These are phyloP conservation scores for Ectemnius continuus DNA, from an alignment of 2,888 invertebrate genomes.

Conservation along the genomic window DNA sequence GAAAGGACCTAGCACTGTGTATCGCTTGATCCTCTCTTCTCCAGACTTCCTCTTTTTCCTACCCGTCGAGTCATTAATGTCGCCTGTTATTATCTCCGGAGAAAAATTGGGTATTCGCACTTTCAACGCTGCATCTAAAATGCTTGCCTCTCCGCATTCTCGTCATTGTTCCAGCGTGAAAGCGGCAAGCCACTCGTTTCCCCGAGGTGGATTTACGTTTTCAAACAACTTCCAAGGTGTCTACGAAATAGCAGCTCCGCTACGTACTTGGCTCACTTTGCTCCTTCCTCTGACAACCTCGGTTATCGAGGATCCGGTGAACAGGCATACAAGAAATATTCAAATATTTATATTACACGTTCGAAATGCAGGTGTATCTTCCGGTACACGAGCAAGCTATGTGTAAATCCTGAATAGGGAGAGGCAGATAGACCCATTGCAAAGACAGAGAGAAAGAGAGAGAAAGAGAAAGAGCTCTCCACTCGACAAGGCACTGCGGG, in stretches of 20 bases:
- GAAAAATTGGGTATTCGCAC: constrained; percentile 8
- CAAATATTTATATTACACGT: constrained; percentile 20
- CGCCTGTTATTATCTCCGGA: constrained; percentile 22
- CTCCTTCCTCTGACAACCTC: not conserved
- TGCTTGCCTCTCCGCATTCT: not conserved
- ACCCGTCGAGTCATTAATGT: constrained; percentile 34
- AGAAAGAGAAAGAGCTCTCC: constrained; percentile 6
- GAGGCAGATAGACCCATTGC: constrained; percentile 42
- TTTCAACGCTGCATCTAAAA: not conserved
- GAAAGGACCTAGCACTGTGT: constrained; percentile 18
- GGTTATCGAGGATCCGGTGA: not conserved
- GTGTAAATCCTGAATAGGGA: constrained; percentile 44
- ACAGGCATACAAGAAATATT: not conserved
- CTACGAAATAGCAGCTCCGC: not conserved
- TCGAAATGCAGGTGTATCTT: constrained; percentile 26
- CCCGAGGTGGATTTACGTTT: not conserved
- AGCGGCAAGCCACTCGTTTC: not conserved
- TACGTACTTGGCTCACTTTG: not conserved
- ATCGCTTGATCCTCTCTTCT: constrained; percentile 37
- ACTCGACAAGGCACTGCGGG: not conserved
- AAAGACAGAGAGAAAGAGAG: constrained; percentile 17
- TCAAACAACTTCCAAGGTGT: not conserved
- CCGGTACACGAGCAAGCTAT: constrained; percentile 23
- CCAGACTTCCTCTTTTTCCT: constrained; percentile 1
- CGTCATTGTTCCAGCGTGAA: not conserved